phyloP scores from a whole-genome alignment of 2,888 invertebrate species.

The Tillus elongatus region DNA sequence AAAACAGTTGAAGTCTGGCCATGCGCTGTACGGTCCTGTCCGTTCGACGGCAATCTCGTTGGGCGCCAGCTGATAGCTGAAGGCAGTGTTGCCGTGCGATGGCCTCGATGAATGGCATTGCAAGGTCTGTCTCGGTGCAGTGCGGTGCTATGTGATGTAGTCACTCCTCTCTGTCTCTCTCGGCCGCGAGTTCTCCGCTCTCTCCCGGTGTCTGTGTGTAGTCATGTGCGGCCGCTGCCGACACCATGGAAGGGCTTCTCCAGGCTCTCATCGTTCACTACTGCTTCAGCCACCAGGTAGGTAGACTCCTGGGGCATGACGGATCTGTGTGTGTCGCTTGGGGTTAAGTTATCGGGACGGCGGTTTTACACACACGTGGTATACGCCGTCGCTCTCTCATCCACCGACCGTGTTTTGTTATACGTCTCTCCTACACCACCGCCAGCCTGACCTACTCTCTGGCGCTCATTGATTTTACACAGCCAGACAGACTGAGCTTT shows the following conservation, averaged over 20 bases:
- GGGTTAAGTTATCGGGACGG: constrained; percentile 17
- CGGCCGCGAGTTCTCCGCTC: too few relatives aligned
- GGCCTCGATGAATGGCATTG: constrained; percentile 60
- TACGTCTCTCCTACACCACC: too few relatives aligned
- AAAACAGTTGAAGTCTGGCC: too few relatives aligned
- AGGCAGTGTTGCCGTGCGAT: constrained; percentile 47
- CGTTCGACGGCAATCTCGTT: too few relatives aligned
- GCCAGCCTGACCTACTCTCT: constrained; percentile 31
- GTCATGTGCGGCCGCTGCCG: constrained; percentile 30
- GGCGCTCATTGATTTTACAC: constrained; percentile 33
- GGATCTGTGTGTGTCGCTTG: constrained; percentile 11
- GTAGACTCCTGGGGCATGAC: constrained; percentile 13
- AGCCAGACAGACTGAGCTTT: constrained; percentile 17
- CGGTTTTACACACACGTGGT: constrained; percentile 18
- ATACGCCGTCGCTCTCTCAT: constrained; percentile 19
- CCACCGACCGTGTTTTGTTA: too few relatives aligned
- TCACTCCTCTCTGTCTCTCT: too few relatives aligned
- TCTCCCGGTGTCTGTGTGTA: constrained; percentile 17
- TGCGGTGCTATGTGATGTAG: constrained; percentile 32
- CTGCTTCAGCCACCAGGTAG: constrained; percentile 39
- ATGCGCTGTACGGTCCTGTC: too few relatives aligned
- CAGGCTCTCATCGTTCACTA: constrained; percentile 41
- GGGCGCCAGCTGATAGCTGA: constrained; percentile 40
- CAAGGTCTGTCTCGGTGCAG: constrained; percentile 45
- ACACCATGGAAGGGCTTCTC: constrained; percentile 42